A percentile compares a stretch with the other conserved stretches of the same genome.
phyloP scores from a whole-genome alignment of 2,113 vertebrate genomes.

The Gymnorhina tibicen region DNA sequence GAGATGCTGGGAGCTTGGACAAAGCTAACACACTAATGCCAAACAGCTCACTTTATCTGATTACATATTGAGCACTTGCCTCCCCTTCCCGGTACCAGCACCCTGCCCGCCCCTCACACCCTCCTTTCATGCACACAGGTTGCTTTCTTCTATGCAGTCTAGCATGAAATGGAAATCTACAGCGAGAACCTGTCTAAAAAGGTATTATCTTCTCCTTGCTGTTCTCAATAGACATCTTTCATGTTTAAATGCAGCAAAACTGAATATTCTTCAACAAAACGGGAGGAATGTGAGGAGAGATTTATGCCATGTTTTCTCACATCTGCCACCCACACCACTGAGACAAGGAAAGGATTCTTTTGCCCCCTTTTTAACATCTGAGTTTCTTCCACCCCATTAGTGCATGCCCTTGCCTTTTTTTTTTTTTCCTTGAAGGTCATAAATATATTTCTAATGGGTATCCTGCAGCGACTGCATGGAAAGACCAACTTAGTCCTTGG shows the following conservation, averaged over 20 bases:
- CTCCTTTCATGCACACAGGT: conserved; percentile 76
- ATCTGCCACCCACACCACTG: not conserved
- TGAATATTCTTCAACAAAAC: not conserved
- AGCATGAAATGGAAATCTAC: conserved; percentile 84
- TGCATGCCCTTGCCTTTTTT: rapidly evolving
- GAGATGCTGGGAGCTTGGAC: conserved; percentile 72
- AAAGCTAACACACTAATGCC: conserved; percentile 84
- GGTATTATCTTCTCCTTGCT: not conserved
- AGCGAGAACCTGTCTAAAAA: conserved; percentile 60
- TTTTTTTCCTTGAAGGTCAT: not conserved
- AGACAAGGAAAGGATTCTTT: not conserved
- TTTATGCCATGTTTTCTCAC: not conserved
- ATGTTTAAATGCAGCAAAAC: not conserved
- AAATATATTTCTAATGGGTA: not conserved
- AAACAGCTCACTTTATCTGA: conserved; percentile 88
- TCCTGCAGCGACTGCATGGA: not conserved
- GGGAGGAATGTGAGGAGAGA: not conserved
- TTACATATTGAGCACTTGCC: conserved; percentile 77
- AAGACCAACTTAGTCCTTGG: not conserved
- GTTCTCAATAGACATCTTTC: not conserved
- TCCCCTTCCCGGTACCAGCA: conserved; percentile 15
- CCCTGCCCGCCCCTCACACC: not conserved
- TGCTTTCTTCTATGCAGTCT: conserved; percentile 76
- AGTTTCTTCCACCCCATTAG: not conserved
- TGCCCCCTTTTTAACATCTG: not conserved